Evolutionary conservation across 2,797 vertebrate genomes (phyloP).

Genomic region (Chromis chromis): DNA sequence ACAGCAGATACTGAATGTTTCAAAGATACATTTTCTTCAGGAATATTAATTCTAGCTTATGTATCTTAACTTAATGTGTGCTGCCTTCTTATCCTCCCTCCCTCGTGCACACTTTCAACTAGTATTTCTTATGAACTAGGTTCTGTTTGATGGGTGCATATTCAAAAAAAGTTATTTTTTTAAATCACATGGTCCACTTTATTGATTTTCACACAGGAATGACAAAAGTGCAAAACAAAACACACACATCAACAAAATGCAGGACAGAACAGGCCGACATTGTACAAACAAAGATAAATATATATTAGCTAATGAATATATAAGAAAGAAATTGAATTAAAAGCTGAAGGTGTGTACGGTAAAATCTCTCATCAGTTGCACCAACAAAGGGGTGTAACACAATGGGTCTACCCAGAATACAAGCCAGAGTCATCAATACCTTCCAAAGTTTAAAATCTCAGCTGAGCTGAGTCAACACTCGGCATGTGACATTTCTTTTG

Average conservation of each 20-base stretch:
- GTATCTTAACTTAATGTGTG: background rate
- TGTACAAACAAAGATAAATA: conserved; percentile 29
- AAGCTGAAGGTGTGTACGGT: conserved; percentile 12
- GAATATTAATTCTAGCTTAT: too few species aligned
- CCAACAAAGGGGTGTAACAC: background rate
- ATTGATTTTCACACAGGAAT: conserved; percentile 73
- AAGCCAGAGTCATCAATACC: conserved; percentile 22
- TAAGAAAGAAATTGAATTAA: conserved; percentile 6
- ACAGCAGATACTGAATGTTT: too few species aligned
- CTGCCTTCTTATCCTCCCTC: background rate
- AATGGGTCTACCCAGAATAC: background rate
- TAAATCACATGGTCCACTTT: conserved; percentile 75
- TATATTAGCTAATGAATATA: conserved; percentile 11
- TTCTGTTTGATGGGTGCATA: background rate
- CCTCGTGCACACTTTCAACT: background rate
- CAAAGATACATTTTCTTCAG: too few species aligned
- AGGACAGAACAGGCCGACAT: conserved; percentile 24
- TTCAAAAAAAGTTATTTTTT: conserved; percentile 1
- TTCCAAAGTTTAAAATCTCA: conserved; percentile 28
- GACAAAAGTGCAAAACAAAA: conserved; percentile 52
- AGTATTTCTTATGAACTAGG: background rate
- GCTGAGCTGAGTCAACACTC: conserved; percentile 14
- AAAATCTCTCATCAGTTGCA: conserved; percentile 1
- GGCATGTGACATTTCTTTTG: conserved; percentile 27
- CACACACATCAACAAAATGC: conserved; percentile 31